Conservation (phyloP, 2,888 invertebrate genomes). For the Steinernema hermaphroditum region DNA sequence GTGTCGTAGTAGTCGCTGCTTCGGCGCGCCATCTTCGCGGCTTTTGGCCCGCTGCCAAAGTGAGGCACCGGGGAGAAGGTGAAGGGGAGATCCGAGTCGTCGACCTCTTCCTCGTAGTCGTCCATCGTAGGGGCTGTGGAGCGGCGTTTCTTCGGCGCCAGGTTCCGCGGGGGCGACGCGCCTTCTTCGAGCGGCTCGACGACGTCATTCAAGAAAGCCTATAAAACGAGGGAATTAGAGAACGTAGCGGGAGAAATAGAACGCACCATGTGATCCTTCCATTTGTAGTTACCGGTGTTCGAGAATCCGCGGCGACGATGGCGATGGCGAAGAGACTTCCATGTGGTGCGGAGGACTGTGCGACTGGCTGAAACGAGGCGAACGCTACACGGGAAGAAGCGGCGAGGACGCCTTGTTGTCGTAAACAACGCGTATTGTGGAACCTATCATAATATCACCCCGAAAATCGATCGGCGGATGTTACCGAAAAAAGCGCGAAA, state of each 20-base stretch:
- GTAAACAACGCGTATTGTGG: not conserved
- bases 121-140: not conserved
- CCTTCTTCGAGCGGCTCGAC: constrained; percentile 8
- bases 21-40: not conserved
- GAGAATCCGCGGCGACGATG: constrained; percentile 13
- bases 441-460: not conserved
- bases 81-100: constrained; percentile 7
- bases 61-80: not conserved
- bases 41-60: not conserved
- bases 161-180: not conserved
- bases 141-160: not conserved
- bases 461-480: not conserved
- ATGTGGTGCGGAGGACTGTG: constrained; percentile 6
- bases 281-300: constrained; percentile 16
- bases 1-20: constrained; percentile 2
- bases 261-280: not conserved
- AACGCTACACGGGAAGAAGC: not conserved
- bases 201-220: constrained; percentile 6
- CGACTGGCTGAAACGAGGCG: not conserved
- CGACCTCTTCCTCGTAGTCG: not conserved
- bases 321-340: constrained; percentile 16
- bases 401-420: not conserved
- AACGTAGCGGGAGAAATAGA: too few relatives aligned
- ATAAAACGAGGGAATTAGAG: too few relatives aligned
- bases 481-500: too few relatives aligned